Base-by-base conservation (phyloP, 1,140 invertebrate genomes). In the Chrysomallon squamiferum region DNA sequence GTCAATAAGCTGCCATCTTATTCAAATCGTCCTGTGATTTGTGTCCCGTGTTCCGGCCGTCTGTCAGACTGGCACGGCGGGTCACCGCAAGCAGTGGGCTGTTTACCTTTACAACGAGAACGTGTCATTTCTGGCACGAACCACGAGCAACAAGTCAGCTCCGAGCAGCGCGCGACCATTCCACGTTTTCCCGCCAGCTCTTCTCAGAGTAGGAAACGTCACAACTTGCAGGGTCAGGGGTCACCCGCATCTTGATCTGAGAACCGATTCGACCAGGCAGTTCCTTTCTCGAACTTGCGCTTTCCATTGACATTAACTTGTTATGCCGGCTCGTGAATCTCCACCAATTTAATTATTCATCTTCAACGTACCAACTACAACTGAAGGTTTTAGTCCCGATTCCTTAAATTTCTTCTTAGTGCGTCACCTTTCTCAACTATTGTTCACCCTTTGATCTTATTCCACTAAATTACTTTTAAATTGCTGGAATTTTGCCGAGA, bases 21-120 rank as follows among this genome's bases (percentile, higher is more conserved):
- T 50, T 57, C 62, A 64, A 64, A 57, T 64, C 50, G 62, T 30
- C 38, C 32, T 64, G 62, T 57, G 62, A 64, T 56, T 64, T 64
- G 35, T 64, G 32, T 29, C 62, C 27, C 59, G 32, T 41, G 27
- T 43, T 33, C 20, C 33, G 59, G 29, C 27, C 35, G 11, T 29
- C 35, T 30, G 66, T 52, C 54, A 62, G 56, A 50, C 66, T 68
- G 66, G 66, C 38, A 68, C 66, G 66, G 47, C 18, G 27, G 43
- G 22, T 20, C 66, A 57, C 66, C 27, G 66, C 62, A 62, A 68
- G 66, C 66, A 59, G 50, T 27, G 35, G 29, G 25, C 41, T 68
- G 49, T 68, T 68, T 68, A 60, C 35, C 20, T 41, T 60, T 25
- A 15, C 7, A n/a, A 49, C 32, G 33, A 30, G 50, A 27, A 41